Base-by-base conservation (phyloP, 1,140 invertebrate species). In the Trissolcus basalis region DNA sequence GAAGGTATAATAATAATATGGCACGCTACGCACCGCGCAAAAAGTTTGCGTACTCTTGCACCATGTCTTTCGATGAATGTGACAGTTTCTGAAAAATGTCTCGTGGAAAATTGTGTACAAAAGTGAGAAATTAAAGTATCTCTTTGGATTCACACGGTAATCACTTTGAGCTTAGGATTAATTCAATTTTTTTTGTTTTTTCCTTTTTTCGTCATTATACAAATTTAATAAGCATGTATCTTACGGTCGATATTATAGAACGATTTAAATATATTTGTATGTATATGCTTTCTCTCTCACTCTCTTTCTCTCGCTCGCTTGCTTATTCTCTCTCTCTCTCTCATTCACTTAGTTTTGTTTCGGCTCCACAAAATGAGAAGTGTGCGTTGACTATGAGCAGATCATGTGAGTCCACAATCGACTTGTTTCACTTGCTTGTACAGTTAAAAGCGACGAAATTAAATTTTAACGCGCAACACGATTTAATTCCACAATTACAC, bases 101-200 rank as follows among this genome's bases (percentile, higher is more conserved):
- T 45, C 56, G 67, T 77, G 47, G 16, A 78, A 72, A 69, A 60
- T 65, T 73, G 76, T 67, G 70, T 78, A 78, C 69, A 78, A 78
- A 78, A 78, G 65, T 78, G 70, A 69, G 76, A 78, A 78, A 78
- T 78, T 78, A 73, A 78, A 78, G 33, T 50, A 45, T 67, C 69
- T 78, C 75, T 78, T 47, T 70, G 59, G 64, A 53, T 73, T 51
- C 65, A 67, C 76, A 70, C 76, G 13, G 13, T 64, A 60, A 73
- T 65, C 65, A 70, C 55, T 44, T 78, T 73, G 76, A 73, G 76
- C 76, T 65, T 78, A 77, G 14, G 53, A 60, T 69, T 73, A 78
- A 51, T 63, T 51, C 54, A 27, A 1, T 39, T 39, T 27, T 27
- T 1, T 27, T 27, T 27, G 1, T 27, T 27, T 27, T 27, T 27